Evolutionary conservation across 2,888 invertebrate genomes (phyloP).

Genomic region (Euplexia lucipara): DNA sequence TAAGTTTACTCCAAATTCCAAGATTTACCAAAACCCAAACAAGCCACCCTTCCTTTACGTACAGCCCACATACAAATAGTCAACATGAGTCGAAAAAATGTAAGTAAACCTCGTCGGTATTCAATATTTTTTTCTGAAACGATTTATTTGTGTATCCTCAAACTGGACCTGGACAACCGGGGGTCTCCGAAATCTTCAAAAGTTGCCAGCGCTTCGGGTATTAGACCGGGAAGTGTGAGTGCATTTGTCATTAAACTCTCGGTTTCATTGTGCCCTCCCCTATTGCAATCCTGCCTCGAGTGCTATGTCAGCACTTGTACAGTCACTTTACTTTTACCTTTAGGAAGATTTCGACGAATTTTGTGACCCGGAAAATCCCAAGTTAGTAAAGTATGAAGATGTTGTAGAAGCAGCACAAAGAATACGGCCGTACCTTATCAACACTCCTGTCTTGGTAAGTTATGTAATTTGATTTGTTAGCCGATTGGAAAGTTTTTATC

Average conservation of each 20-base stretch:
- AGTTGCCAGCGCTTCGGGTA: too few species aligned
- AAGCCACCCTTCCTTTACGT: not conserved
- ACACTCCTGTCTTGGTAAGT: constrained; percentile 80
- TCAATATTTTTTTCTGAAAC: not conserved
- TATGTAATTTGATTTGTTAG: not conserved
- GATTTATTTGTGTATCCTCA: not conserved
- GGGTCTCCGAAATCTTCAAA: too few species aligned
- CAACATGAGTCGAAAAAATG: constrained; percentile 48
- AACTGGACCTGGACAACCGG: not conserved
- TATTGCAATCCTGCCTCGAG: too few species aligned
- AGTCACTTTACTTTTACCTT: constrained; percentile 21
- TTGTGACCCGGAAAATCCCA: constrained; percentile 84
- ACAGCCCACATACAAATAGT: not conserved
- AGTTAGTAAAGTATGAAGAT: constrained; percentile 74
- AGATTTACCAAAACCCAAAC: not conserved
- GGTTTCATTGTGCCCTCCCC: too few species aligned
- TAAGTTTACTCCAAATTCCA: constrained; percentile 23
- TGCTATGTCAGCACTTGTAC: not conserved
- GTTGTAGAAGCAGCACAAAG: constrained; percentile 73
- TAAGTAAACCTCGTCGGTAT: constrained; percentile 28
- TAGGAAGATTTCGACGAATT: constrained; percentile 85
- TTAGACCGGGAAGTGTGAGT: too few species aligned
- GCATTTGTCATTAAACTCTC: too few species aligned
- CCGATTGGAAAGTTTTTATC: not conserved
- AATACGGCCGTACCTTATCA: constrained; percentile 67